Evolutionary conservation across 2,888 invertebrate species (phyloP).

Genomic region (Anodontia alba): DNA sequence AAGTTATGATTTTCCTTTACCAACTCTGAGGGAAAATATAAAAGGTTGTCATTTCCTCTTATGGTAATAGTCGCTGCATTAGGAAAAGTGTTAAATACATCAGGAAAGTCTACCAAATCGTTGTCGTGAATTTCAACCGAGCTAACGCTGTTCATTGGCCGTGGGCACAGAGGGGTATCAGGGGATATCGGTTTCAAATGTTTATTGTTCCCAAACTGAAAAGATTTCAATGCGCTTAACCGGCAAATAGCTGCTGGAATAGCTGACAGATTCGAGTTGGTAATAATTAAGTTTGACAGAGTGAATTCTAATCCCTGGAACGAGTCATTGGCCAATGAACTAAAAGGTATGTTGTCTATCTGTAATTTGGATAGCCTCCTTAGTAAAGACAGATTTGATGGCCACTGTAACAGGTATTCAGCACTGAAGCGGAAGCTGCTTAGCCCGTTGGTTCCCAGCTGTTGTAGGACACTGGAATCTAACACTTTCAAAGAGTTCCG

Average conservation of each 20-base stretch:
- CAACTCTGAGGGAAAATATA: neutral
- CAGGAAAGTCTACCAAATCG: neutral
- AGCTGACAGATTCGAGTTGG: neutral
- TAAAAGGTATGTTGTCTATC: neutral
- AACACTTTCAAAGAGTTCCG: neutral
- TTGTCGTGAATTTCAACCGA: neutral
- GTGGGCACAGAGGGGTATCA: neutral
- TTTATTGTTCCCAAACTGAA: neutral
- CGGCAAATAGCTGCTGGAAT: neutral
- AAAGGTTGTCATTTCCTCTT: neutral
- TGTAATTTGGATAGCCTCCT: neutral
- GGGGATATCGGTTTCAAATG: neutral
- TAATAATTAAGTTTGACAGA: neutral
- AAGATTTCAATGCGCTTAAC: neutral
- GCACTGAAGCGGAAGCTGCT: neutral
- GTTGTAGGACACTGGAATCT: neutral
- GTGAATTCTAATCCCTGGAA: neutral
- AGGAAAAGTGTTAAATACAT: neutral
- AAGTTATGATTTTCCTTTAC: neutral
- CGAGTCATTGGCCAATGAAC: neutral
- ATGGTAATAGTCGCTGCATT: neutral
- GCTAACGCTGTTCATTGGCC: neutral
- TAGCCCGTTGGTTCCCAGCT: neutral
- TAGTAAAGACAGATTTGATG: neutral
- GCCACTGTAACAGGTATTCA: neutral